Conservation (phyloP, 2,888 invertebrate species). For the Acronicta aceris region DNA sequence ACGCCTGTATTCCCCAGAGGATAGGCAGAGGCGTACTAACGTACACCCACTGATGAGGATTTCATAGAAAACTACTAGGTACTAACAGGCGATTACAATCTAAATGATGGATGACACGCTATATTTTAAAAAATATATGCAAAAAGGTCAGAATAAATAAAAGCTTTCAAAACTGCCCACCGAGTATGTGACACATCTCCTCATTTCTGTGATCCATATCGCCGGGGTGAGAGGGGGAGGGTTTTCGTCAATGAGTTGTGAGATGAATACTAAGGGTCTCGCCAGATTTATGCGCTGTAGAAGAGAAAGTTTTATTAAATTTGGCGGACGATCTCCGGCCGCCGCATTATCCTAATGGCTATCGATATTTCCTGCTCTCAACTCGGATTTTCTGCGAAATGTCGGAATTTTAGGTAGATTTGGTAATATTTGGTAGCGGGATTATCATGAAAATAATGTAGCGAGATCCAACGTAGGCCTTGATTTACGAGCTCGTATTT, state of each 20-base stretch:
- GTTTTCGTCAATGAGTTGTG: conserved; percentile 38
- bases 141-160: too few species aligned
- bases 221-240: conserved; percentile 7
- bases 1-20: too few species aligned
- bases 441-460: conserved; percentile 16
- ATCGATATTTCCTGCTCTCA: conserved; percentile 45
- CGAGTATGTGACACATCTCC: not conserved
- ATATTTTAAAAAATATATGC: too few species aligned
- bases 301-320: conserved; percentile 59
- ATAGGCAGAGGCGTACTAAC: too few species aligned
- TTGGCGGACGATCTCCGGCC: conserved; percentile 47
- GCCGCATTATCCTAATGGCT: conserved; percentile 54
- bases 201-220: conserved; percentile 20
- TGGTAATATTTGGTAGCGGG: conserved; percentile 3
- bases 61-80: too few species aligned
- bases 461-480: not conserved
- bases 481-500: not conserved
- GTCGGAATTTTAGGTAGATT: conserved; percentile 14
- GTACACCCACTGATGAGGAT: too few species aligned
- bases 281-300: conserved; percentile 47
- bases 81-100: too few species aligned
- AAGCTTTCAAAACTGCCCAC: not conserved
- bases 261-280: conserved; percentile 46
- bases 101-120: too few species aligned
- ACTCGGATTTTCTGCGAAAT: conserved; percentile 30